Evolutionary conservation across 2,113 vertebrate genomes (phyloP), one percentile per base, ranked within the genome.

Genomic region (Amphiprion ocellaris): DNA sequence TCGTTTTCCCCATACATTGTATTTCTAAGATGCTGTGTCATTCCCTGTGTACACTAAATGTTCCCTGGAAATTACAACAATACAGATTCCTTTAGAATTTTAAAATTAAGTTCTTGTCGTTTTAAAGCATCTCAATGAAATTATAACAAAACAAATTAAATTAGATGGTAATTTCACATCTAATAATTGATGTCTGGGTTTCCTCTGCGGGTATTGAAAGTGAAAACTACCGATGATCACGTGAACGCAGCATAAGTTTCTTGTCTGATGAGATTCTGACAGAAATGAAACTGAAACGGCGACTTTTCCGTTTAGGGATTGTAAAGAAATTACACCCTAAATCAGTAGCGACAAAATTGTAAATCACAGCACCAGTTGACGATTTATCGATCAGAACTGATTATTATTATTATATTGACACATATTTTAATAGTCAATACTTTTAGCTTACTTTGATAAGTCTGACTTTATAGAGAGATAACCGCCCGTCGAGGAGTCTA

Each of bases 201-300:
- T 81, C 55, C 2, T 14, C 19, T 19, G 53, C 2, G 0, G 17
- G 1, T 4, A 33, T 6, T 0, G 47, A 77, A 70, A 74, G 1
- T 5, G 24, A 46, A 55, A 30, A 28, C 11, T 58, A 37, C 47
- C 41, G 10, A 15, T 0, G 21, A 41, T 14, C 19, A 2, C 58
- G 2, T 84, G 73, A 86, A 77, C 23, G n/a, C 69, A 55, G 6
- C 81, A 10, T 83, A 49, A 66, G 77, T 90, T 90, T 87, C 84
- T 69, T 47, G 0, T 83, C 56, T 0, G 55, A 7, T 8, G 52
- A 10, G 1, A 66, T 0, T n/a, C 0, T 0, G 0, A 4, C 1
- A 72, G 86, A 91, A 91, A 90, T 4, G 90, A 91, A 91, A 91
- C 55, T 16, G 72, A 69, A 82, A 74, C 1, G 1, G 0, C 1